Percentiles rank a stretch among this genome's conserved stretches.
Evolutionary conservation across 1,140 invertebrate species (phyloP).

Genomic region (Sipha flava): DNA sequence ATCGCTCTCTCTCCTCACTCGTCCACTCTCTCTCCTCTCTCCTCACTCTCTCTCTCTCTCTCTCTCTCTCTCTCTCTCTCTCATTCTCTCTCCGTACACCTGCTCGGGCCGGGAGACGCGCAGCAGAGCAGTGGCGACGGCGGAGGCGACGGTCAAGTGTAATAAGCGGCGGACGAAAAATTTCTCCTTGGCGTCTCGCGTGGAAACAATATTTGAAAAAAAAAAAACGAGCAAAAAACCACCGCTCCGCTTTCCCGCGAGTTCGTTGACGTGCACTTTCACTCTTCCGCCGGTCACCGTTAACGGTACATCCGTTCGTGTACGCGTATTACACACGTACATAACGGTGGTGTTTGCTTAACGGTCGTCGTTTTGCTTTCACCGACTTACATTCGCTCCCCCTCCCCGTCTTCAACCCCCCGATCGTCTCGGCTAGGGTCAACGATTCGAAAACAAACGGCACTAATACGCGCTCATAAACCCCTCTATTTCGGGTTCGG

Average conservation of each 20-base stretch:
- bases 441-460: background rate
- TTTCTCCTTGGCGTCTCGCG: background rate
- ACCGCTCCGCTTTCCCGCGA: constrained; percentile 20
- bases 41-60: background rate
- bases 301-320: no score
- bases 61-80: background rate
- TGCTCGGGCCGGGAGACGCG: background rate
- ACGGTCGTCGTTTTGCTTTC: constrained; percentile 1
- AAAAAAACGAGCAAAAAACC: background rate
- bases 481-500: background rate
- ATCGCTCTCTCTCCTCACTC: background rate
- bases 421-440: no score
- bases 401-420: background rate
- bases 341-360: background rate
- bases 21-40: background rate
- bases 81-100: background rate
- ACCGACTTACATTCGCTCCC: background rate
- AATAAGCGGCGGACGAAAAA: background rate
- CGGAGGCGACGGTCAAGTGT: constrained; percentile 25
- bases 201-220: background rate
- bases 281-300: background rate
- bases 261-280: constrained; percentile 28
- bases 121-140: background rate
- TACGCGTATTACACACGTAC: no score
- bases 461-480: no score